These are phyloP conservation scores for Lophura nycthemera DNA, from an alignment of 2,113 vertebrate species.

Conservation along the genomic window DNA sequence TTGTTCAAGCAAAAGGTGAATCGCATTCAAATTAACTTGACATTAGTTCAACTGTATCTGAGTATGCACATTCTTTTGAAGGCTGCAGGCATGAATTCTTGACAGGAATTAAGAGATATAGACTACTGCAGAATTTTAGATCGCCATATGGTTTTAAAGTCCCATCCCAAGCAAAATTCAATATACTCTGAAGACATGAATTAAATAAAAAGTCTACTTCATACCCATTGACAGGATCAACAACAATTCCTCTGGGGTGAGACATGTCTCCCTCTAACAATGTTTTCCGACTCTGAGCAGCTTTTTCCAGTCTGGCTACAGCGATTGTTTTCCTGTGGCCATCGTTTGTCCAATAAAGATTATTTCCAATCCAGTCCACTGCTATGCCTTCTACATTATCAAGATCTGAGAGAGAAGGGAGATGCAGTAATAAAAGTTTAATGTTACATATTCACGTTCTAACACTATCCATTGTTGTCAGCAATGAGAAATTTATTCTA, in stretches of 20 bases:
- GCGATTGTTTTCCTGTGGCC: slow-evolving; percentile 96
- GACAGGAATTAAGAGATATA: neutral
- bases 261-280: slow-evolving; percentile 96
- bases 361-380: slow-evolving; percentile 98
- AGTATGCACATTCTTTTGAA: neutral
- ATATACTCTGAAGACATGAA: neutral
- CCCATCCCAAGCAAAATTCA: neutral
- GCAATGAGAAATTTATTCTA: neutral
- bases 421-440: neutral
- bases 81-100: neutral
- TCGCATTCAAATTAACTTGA: neutral
- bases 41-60: neutral
- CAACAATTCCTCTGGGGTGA: slow-evolving; percentile 94
- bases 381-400: slow-evolving; percentile 99
- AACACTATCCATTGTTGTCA: neutral
- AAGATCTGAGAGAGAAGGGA: slow-evolving; percentile 80
- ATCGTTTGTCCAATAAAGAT: slow-evolving; percentile 98
- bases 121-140: neutral
- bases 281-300: slow-evolving; percentile 93
- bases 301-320: slow-evolving; percentile 91
- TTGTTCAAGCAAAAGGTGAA: neutral
- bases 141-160: neutral
- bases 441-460: neutral
- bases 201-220: neutral
- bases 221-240: slow-evolving; percentile 95